Percentiles rank a stretch among this genome's conserved stretches.
Evolutionary conservation across 2,888 invertebrate species (phyloP).

Genomic region (Sinohyriopsis cumingii): DNA sequence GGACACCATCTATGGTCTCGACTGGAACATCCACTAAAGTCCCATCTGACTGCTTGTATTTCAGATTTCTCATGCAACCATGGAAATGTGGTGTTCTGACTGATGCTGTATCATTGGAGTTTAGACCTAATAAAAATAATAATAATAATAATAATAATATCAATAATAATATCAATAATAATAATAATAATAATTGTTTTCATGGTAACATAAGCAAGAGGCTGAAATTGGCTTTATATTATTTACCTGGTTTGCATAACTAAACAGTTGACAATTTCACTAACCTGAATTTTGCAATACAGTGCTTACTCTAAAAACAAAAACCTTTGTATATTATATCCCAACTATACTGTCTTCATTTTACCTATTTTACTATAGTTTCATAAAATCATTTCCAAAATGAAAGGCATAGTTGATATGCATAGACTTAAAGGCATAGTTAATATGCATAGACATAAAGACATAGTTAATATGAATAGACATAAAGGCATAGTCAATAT

Average conservation of each 20-base stretch:
- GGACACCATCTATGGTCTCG: constrained; percentile 34
- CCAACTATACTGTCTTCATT: no score
- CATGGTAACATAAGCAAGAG: not conserved
- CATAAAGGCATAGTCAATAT: no score
- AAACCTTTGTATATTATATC: no score
- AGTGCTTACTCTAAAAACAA: no score
- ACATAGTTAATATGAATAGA: no score
- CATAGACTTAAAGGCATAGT: no score
- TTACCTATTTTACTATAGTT: no score
- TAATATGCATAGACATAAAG: no score
- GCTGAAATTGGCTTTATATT: not conserved
- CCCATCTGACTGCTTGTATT: constrained; percentile 38
- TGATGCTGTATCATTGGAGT: not conserved
- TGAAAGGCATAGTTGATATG: no score
- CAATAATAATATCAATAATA: not conserved
- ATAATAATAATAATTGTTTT: not conserved
- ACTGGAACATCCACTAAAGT: constrained; percentile 34
- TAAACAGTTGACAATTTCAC: no score
- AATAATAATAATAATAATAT: not conserved
- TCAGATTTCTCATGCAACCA: constrained; percentile 55
- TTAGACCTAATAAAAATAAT: constrained; percentile 19
- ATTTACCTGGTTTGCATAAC: not conserved
- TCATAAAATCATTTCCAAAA: no score
- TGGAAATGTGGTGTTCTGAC: constrained; percentile 40
- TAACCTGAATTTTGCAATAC: no score